Evolutionary conservation across 2,797 vertebrate species (phyloP), one percentile per base, ranked within the genome.

Genomic region (Cephalopachus bancanus): DNA sequence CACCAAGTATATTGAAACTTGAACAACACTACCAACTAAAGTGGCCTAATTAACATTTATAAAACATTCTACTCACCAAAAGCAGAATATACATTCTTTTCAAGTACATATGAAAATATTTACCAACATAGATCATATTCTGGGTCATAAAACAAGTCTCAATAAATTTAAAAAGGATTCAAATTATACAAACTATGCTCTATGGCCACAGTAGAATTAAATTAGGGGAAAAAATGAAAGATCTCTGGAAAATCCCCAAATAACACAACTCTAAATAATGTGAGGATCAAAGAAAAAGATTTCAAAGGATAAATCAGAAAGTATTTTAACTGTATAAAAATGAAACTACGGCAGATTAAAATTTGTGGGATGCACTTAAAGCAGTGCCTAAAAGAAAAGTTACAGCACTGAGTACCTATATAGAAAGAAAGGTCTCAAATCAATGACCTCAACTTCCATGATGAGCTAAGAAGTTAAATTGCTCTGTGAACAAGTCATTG

Each of bases 311-410:
- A 95, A 71, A 81, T 37, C 33, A 51, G 64, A 86, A 94, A 84
- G 5, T n/a, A 85, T 57, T 92, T 81, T 33, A 91, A 89, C 37
- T 80, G 30, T 53, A 74, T 78, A 62, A 87, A 93, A 72, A 55
- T 59, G 78, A 91, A 95, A 91, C 88, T 65, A 84, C 26, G 67
- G 74, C 72, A 86, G 53, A 83, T 65, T 69, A 97, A 83, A 89
- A 89, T 87, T 65, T 93, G 67, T 80, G 20, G 4, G 26, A 33
- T 91, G 7, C 1, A 78, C 51, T 51, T 85, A 78, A 76, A 87
- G n/a, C 37, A 74, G 81, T 81, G 51, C 69, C 79, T 90, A 26
- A 14, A 78, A 91, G 57, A 83, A 95, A 95, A 84, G 22, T 59
- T 90, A 60, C 17, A 83, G 51, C 33, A 81, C 28, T 92, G 30